Evolutionary conservation across 1,140 invertebrate genomes (phyloP).

Genomic region (Brachionus calyciflorus): DNA sequence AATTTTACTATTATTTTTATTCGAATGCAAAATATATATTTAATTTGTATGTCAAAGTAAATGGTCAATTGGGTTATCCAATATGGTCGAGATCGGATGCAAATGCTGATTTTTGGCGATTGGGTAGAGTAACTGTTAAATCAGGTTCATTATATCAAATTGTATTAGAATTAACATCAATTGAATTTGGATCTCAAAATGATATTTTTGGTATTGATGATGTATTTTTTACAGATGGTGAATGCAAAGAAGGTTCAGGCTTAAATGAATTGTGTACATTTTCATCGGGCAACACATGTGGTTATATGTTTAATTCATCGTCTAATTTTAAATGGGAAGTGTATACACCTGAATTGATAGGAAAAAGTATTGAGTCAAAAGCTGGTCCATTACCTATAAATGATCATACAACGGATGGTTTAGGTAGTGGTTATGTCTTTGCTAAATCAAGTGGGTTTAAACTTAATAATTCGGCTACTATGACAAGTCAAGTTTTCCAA

Average conservation of each 20-base stretch:
- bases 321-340: constrained; percentile 16
- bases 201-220: constrained; percentile 38
- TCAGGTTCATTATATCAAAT: constrained; percentile 37
- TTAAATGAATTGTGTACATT: constrained; percentile 39
- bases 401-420: constrained; percentile 36
- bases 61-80: neutral
- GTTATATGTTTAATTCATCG: neutral
- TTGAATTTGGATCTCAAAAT: constrained; percentile 5
- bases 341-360: neutral
- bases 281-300: neutral
- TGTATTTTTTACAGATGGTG: constrained; percentile 35
- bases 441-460: neutral
- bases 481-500: neutral
- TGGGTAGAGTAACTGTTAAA: constrained; percentile 50
- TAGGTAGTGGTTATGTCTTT: constrained; percentile 19
- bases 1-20: constrained; percentile 42
- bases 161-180: constrained; percentile 3
- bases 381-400: constrained; percentile 29
- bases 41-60: constrained; percentile 31
- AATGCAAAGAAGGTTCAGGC: constrained; percentile 20
- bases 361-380: too few relatives aligned
- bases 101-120: constrained; percentile 55
- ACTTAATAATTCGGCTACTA: constrained; percentile 14
- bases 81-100: constrained; percentile 54
- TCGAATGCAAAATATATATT: constrained; percentile 15